phyloP scores from a whole-genome alignment of 2,888 invertebrate genomes.

The Agriopis marginaria region DNA sequence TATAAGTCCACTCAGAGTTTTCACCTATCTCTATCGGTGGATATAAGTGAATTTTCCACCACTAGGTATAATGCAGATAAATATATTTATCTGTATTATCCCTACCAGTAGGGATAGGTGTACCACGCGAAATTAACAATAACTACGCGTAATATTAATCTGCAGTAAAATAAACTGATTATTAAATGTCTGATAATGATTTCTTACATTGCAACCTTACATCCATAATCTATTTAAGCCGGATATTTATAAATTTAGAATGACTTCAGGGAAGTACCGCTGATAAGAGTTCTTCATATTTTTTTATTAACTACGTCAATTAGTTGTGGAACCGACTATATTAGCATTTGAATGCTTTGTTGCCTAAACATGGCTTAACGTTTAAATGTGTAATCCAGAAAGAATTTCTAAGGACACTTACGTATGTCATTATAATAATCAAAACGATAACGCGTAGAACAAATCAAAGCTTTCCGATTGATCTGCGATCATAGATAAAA shows the following conservation, averaged over 20 bases:
- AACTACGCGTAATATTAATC: conserved; percentile 27
- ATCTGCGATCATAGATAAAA: conserved; percentile 57
- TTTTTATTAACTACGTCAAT: background rate
- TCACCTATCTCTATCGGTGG: too few species aligned
- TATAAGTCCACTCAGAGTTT: too few species aligned
- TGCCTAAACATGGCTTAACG: conserved; percentile 3
- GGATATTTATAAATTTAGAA: conserved; percentile 10
- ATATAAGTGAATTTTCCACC: too few species aligned
- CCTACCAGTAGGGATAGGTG: too few species aligned
- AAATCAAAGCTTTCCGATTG: conserved; percentile 59
- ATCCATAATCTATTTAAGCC: conserved; percentile 24
- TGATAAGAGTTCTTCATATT: conserved; percentile 11
- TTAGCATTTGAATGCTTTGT: conserved; percentile 1
- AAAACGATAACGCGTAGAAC: conserved; percentile 43
- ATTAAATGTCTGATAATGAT: conserved; percentile 28
- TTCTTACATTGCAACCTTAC: conserved; percentile 26
- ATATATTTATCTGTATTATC: too few species aligned
- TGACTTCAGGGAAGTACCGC: conserved; percentile 21
- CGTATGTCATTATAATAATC: conserved; percentile 13
- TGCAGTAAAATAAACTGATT: conserved; percentile 27
- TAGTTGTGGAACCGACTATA: background rate
- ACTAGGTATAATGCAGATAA: too few species aligned
- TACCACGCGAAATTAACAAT: conserved; percentile 1
- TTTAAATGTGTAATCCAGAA: conserved; percentile 38
- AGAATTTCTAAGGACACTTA: conserved; percentile 36